Percentiles rank a stretch among this genome's conserved stretches.
phyloP scores from a whole-genome alignment of 53 echinoderm and acorn worm species.

The Patiria pectinifera region DNA sequence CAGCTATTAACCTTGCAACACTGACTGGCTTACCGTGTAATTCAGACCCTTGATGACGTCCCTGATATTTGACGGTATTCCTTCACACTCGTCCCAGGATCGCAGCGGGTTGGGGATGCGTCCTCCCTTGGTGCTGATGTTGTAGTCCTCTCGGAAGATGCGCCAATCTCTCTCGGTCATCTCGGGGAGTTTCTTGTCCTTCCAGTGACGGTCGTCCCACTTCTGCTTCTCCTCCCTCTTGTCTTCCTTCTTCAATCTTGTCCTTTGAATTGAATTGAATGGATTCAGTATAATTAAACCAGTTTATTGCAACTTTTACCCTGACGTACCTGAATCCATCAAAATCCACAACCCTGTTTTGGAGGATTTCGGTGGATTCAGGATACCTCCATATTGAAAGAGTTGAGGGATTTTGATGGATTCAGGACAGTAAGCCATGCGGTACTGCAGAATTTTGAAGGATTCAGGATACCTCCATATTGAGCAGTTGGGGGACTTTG shows the following conservation, averaged over 20 bases:
- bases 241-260: constrained; percentile 77
- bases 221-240: constrained; percentile 90
- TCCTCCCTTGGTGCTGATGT: constrained; percentile 95
- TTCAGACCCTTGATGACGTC: constrained; percentile 79
- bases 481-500: too few relatives aligned
- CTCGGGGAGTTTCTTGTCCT: constrained; percentile 82
- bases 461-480: too few relatives aligned
- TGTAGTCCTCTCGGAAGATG: constrained; percentile 97
- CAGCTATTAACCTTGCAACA: too few relatives aligned
- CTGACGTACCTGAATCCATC: too few relatives aligned
- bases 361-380: too few relatives aligned
- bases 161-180: constrained; percentile 96
- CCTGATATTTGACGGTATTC: constrained; percentile 77
- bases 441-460: too few relatives aligned
- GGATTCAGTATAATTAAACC: too few relatives aligned
- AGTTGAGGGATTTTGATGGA: too few relatives aligned
- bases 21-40: constrained; percentile 77
- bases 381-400: too few relatives aligned
- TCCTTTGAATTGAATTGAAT: constrained; percentile 32
- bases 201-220: constrained; percentile 96
- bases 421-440: too few relatives aligned
- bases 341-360: too few relatives aligned
- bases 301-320: too few relatives aligned
- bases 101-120: constrained; percentile 84
- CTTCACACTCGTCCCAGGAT: constrained; percentile 75